phyloP scores from a whole-genome alignment of 2,113 vertebrate genomes.

The Panurus biarmicus region DNA sequence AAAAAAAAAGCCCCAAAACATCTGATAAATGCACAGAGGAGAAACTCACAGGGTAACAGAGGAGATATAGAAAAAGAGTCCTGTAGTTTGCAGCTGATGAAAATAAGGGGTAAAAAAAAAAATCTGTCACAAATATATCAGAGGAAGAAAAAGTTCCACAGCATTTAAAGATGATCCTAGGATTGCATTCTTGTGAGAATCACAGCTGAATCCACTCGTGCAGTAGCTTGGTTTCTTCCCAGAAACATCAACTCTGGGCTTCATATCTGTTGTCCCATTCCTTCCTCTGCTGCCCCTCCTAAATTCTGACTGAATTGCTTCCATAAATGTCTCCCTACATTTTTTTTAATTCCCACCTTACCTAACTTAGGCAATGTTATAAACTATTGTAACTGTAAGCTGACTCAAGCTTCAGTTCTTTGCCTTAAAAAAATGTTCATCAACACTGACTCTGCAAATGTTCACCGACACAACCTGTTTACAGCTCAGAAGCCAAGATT shows the following conservation, averaged over 20 bases:
- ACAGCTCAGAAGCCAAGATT: neutral
- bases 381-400: neutral
- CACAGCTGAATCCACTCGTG: neutral
- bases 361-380: neutral
- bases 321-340: neutral
- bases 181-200: neutral
- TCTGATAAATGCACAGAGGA: neutral
- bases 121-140: neutral
- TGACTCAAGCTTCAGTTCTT: neutral
- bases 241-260: neutral
- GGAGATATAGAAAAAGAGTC: neutral
- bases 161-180: neutral
- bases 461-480: neutral
- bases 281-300: neutral
- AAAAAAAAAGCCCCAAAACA: rapidly evolving
- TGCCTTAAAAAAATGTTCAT: neutral
- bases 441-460: neutral
- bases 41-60: neutral
- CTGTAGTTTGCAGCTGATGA: neutral
- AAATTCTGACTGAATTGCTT: neutral
- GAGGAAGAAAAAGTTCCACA: neutral
- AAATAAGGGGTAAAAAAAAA: neutral
- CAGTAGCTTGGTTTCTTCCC: neutral
- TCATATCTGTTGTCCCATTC: neutral
- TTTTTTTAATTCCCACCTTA: neutral